Evolutionary conservation across 2,113 vertebrate genomes (phyloP).

Genomic region (Ceyx cyanopectus): DNA sequence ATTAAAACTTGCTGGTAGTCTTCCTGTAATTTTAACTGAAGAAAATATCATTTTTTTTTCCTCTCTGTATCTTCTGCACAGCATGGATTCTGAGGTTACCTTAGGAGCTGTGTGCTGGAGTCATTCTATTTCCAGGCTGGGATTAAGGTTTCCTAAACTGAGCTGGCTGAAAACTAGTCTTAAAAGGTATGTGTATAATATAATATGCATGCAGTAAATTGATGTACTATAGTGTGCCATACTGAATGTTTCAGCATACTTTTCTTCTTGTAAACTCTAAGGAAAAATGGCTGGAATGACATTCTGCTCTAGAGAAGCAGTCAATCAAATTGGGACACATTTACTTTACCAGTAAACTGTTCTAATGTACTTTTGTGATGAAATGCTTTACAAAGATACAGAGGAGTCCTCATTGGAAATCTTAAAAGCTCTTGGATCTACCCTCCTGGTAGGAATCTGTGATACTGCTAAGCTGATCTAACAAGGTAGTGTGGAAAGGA

Average conservation of each 20-base stretch:
- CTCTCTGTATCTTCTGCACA: not conserved
- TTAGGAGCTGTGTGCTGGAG: not conserved
- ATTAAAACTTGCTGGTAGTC: not conserved
- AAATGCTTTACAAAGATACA: not conserved
- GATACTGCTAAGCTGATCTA: not conserved
- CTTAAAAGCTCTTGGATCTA: not conserved
- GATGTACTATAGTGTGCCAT: not conserved
- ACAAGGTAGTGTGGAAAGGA: not conserved
- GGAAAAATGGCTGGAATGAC: not conserved
- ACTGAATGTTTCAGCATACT: not conserved
- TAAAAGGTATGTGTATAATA: not conserved
- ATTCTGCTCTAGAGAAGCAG: not conserved
- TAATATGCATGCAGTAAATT: not conserved
- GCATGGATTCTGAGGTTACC: not conserved
- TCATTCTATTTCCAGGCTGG: not conserved
- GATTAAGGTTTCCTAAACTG: not conserved
- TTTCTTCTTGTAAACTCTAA: not conserved
- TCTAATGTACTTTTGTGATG: not conserved
- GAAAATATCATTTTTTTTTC: not conserved
- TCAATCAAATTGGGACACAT: not conserved
- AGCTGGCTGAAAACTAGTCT: not conserved
- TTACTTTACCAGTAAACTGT: not conserved
- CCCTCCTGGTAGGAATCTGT: not conserved
- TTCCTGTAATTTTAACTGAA: not conserved
- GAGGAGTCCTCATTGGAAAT: not conserved